A percentile compares a stretch with the other conserved stretches of the same genome.
These are phyloP conservation scores for Ganaspis sp. DNA, from an alignment of 1,140 invertebrate genomes.

Conservation along the genomic window DNA sequence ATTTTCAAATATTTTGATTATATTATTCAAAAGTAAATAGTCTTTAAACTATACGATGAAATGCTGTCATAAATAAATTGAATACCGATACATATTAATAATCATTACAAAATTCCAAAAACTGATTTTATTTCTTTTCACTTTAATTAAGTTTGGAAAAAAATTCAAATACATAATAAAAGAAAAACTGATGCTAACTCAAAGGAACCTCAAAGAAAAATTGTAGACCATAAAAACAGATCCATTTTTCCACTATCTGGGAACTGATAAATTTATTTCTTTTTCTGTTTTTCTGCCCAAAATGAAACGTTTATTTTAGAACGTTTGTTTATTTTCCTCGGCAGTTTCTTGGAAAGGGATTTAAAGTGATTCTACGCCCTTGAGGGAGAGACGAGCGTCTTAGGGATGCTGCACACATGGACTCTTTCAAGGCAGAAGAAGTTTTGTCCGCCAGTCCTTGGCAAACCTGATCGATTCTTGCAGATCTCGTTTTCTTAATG, in stretches of 20 bases:
- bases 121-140: too few species aligned
- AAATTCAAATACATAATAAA: too few species aligned
- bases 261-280: conserved; percentile 13
- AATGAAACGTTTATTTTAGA: conserved; percentile 38
- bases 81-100: too few species aligned
- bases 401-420: conserved; percentile 59
- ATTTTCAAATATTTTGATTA: too few species aligned
- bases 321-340: conserved; percentile 43
- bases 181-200: not conserved
- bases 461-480: not conserved
- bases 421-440: conserved; percentile 30
- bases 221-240: not conserved
- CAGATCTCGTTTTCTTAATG: not conserved
- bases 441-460: conserved; percentile 44
- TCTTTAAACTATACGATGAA: too few species aligned
- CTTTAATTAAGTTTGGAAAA: too few species aligned
- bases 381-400: conserved; percentile 45
- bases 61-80: too few species aligned
- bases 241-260: not conserved
- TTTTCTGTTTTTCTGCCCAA: not conserved
- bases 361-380: conserved; percentile 51
- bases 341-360: conserved; percentile 39
- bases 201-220: not conserved
- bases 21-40: too few species aligned
- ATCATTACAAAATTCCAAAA: too few species aligned